phyloP scores from a whole-genome alignment of 2,113 vertebrate genomes.

The Bubo blakistoni region DNA sequence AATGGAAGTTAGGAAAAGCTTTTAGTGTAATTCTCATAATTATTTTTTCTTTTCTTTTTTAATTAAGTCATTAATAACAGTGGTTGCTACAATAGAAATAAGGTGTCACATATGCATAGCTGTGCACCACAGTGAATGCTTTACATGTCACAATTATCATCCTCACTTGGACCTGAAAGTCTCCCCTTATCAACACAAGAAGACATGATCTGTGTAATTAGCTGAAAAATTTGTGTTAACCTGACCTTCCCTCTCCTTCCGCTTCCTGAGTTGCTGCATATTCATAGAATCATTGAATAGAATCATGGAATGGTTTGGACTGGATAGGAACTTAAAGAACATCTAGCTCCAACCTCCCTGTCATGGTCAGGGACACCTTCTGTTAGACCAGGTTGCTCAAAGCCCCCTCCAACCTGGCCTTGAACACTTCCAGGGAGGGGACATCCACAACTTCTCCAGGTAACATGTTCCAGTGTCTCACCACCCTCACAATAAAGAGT shows the following conservation, averaged over 20 bases:
- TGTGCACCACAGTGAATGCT: neutral
- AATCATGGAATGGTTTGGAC: too few relatives aligned
- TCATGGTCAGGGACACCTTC: too few relatives aligned
- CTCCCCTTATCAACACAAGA: neutral
- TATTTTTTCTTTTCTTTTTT: neutral
- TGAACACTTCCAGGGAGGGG: too few relatives aligned
- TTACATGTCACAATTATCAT: neutral
- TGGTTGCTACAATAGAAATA: neutral
- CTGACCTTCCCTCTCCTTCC: neutral
- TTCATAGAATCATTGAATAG: neutral
- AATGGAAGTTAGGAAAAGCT: neutral
- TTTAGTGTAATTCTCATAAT: rapidly evolving
- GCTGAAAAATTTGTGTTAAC: neutral
- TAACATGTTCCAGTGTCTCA: too few relatives aligned
- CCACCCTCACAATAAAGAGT: too few relatives aligned
- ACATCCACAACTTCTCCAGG: too few relatives aligned
- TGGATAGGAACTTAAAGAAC: too few relatives aligned
- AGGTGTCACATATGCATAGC: neutral
- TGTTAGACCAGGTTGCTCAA: too few relatives aligned
- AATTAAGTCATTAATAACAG: neutral
- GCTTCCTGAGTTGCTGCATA: neutral
- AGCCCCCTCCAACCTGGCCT: too few relatives aligned
- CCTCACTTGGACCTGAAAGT: neutral
- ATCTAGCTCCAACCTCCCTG: too few relatives aligned
- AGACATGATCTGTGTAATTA: neutral